These are phyloP conservation scores for Apomyelois bistriatella DNA, from an alignment of 2,888 invertebrate genomes.

Conservation along the genomic window DNA sequence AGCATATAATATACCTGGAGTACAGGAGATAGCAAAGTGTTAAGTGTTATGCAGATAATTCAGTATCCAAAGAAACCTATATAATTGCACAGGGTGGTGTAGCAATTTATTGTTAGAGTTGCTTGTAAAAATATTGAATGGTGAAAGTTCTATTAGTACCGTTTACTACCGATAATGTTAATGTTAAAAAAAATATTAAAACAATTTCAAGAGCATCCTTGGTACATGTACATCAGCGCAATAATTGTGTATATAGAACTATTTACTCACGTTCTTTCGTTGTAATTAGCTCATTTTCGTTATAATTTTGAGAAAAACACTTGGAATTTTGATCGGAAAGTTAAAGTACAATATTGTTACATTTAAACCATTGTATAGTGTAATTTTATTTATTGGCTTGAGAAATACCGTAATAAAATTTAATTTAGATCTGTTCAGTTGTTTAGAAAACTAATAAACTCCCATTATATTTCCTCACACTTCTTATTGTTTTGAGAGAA, in stretches of 20 bases:
- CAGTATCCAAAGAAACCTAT: neutral
- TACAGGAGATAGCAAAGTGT: neutral
- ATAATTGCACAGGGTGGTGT: neutral
- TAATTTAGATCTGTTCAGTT: slow-evolving; percentile 62
- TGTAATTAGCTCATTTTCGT: slow-evolving; percentile 52
- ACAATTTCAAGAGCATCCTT: slow-evolving; percentile 24
- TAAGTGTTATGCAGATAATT: neutral
- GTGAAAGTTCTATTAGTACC: slow-evolving; percentile 12
- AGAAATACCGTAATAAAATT: slow-evolving; percentile 50
- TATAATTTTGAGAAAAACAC: slow-evolving; percentile 23
- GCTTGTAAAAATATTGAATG: slow-evolving; percentile 1
- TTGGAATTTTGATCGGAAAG: slow-evolving; percentile 25
- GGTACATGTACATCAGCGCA: slow-evolving; percentile 57
- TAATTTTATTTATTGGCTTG: slow-evolving; percentile 55
- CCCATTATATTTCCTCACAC: neutral
- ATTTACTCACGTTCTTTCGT: slow-evolving; percentile 56
- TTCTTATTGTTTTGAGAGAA: too few species aligned
- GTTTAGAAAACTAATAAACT: slow-evolving; percentile 30
- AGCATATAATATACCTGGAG: neutral
- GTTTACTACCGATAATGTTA: slow-evolving; percentile 12
- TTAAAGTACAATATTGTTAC: slow-evolving; percentile 48
- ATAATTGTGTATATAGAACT: slow-evolving; percentile 56
- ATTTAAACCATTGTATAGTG: slow-evolving; percentile 31
- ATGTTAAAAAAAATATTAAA: slow-evolving; percentile 19
- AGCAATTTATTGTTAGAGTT: neutral